Evolutionary conservation across 1,140 invertebrate genomes (phyloP).

Genomic region (Lordiphosa clarofinis): DNA sequence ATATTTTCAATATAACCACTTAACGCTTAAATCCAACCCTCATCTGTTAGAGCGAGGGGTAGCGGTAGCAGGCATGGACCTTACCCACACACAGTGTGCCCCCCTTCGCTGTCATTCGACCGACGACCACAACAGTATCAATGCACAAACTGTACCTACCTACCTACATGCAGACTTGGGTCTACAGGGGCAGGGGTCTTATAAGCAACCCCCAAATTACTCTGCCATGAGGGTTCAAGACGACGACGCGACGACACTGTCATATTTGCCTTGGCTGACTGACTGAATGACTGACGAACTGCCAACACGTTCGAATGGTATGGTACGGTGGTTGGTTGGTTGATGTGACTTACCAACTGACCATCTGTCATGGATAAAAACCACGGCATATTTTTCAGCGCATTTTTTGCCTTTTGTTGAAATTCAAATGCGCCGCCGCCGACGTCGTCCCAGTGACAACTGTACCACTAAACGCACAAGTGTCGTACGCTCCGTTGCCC

Average conservation of each 20-base stretch:
- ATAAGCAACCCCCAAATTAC: conserved; percentile 46
- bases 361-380: conserved; percentile 51
- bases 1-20: conserved; percentile 78
- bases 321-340: conserved; percentile 46
- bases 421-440: conserved; percentile 36
- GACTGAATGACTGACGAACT: conserved; percentile 33
- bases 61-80: conserved; percentile 28
- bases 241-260: conserved; percentile 28
- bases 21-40: conserved; percentile 71
- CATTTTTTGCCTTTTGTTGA: conserved; percentile 18
- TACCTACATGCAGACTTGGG: too few species aligned
- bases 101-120: conserved; percentile 34
- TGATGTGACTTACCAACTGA: conserved; percentile 52
- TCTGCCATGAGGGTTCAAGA: conserved; percentile 43
- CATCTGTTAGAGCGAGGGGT: conserved; percentile 12
- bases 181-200: conserved; percentile 13
- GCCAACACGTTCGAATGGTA: conserved; percentile 26
- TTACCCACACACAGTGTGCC: conserved; percentile 23
- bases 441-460: conserved; percentile 23
- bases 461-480: conserved; percentile 40
- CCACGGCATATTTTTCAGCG: conserved; percentile 22
- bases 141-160: conserved; percentile 70
- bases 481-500: conserved; percentile 16
- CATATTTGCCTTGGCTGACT: conserved; percentile 52
- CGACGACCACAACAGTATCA: conserved; percentile 75